A percentile compares a stretch with the other conserved stretches of the same genome.
phyloP scores from a whole-genome alignment of 2,113 vertebrate species.

The Hemiprocne comata region DNA sequence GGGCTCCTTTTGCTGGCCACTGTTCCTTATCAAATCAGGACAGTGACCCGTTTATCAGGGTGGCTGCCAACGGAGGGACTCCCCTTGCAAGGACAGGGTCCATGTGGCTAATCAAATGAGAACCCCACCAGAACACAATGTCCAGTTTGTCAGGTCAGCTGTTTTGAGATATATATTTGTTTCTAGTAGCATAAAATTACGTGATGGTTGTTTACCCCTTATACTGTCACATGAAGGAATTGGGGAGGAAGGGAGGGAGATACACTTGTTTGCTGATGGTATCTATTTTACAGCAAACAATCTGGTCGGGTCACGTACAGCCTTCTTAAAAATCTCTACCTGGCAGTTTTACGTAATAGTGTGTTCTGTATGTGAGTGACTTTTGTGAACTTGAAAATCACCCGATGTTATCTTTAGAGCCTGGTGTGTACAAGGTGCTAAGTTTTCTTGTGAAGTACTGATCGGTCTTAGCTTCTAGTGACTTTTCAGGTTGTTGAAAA shows the following conservation, averaged over 20 bases:
- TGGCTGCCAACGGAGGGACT: no score
- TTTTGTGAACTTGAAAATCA: neutral
- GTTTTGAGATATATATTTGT: no score
- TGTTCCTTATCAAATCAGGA: no score
- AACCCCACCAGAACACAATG: no score
- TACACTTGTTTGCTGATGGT: neutral
- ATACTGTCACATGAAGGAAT: neutral
- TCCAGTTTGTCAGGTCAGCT: no score
- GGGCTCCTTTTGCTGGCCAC: no score
- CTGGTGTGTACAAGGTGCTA: neutral
- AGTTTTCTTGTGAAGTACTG: neutral
- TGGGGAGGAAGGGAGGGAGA: neutral
- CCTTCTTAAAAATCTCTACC: neutral
- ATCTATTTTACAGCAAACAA: neutral
- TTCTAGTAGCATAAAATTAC: neutral
- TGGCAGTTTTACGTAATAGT: neutral
- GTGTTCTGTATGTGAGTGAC: neutral
- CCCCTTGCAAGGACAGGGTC: no score
- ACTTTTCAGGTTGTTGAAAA: neutral
- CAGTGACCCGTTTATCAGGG: no score
- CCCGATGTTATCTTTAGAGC: neutral
- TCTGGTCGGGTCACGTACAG: neutral
- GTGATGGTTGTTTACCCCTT: neutral
- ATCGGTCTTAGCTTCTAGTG: neutral
- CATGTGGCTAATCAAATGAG: no score